Evolutionary conservation across 2,113 vertebrate genomes (phyloP).

Genomic region (Megalops atlanticus): DNA sequence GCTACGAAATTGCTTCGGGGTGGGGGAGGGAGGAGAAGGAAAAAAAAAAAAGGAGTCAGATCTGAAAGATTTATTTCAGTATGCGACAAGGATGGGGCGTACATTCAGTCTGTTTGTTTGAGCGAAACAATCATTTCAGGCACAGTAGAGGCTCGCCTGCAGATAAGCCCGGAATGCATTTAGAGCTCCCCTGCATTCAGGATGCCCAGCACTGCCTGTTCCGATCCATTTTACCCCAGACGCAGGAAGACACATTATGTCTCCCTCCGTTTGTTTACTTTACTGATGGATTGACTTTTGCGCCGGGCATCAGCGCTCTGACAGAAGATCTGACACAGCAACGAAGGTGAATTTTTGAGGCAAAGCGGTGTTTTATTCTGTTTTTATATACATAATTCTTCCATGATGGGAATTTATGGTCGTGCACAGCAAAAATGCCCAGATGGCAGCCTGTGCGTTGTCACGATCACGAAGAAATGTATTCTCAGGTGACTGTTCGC

Average conservation of each 20-base stretch:
- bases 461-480: too few species aligned
- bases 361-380: neutral
- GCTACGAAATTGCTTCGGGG: constrained; percentile 27
- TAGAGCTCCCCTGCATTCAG: constrained; percentile 2
- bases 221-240: neutral
- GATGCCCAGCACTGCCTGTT: neutral
- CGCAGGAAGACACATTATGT: constrained; percentile 4
- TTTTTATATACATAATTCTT: neutral
- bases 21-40: neutral
- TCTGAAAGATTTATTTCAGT: constrained; percentile 39
- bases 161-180: constrained; percentile 34
- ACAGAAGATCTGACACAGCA: neutral
- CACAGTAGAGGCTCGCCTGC: neutral
- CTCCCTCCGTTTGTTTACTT: constrained; percentile 6
- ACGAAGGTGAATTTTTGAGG: neutral
- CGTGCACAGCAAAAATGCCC: neutral
- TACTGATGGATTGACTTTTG: neutral
- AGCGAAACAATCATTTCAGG: constrained; percentile 37
- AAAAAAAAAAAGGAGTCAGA: constrained; percentile 21
- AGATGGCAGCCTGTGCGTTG: too few species aligned
- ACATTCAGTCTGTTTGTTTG: constrained; percentile 38
- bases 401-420: neutral
- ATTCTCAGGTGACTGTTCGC: too few species aligned
- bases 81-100: neutral
- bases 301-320: neutral